Base-by-base conservation (phyloP, 2,888 invertebrate species). In the Fragum whitleyi region DNA sequence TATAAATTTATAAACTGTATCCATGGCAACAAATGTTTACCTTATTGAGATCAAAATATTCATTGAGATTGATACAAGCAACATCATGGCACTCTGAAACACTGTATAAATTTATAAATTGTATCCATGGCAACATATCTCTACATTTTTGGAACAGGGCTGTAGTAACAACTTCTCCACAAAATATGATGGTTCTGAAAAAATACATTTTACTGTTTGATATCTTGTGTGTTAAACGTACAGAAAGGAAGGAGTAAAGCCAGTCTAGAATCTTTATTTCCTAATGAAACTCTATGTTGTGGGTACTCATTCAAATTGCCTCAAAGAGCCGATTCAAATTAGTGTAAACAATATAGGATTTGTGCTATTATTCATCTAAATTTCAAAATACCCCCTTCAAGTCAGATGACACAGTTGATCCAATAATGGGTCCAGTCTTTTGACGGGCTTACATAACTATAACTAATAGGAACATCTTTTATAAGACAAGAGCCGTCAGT, bases 161-260 rank as follows among this genome's bases (percentile, higher is more conserved):
- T 21, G 92, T 92, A 1, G 94, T 94, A 36, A 94, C 94, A 28
- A 94, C 94, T 74, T 94, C 94, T 7, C 94, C 94, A 87, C 94
- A 94, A 75, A 94, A 93, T 86, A 90, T 89, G 47, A 94, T 90
- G 57, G 90, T 90, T 77, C 92, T 92, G 86, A 21, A 86, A 73
- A 19, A 42, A 26, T 53, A 21, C 5, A 53, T n/a, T 7, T 53
- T n/a, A n/a, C n/a, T n/a, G n/a, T n/a, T n/a, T n/a, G n/a, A n/a
- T n/a, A n/a, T n/a, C 42, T 11, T 11, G 11, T 11, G 7, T 7
- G 16, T 11, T 42, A 42, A 11, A 42, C 16, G 7, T 42, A 11
- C 7, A 42, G 7, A 42, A 42, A 57, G n/a, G n/a, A 57, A 21
- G 57, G 57, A n/a, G n/a, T n/a, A n/a, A n/a, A n/a, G n/a, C n/a